These are phyloP conservation scores for Drosophila sproati DNA, from an alignment of 1,140 invertebrate species.

Conservation along the genomic window DNA sequence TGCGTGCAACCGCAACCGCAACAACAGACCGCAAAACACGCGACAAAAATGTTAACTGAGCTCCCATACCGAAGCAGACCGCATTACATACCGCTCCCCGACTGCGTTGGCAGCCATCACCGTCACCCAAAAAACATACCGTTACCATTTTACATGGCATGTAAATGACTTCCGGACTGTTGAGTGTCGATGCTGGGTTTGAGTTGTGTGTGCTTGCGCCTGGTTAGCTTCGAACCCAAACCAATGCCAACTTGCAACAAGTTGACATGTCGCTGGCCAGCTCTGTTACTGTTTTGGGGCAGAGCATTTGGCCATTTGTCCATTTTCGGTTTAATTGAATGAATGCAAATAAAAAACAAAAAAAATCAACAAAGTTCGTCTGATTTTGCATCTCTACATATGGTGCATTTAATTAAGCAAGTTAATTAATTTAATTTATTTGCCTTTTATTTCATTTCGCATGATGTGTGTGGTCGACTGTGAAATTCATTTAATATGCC, in stretches of 20 bases:
- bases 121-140: slow-evolving; percentile 1
- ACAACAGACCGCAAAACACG: slow-evolving; percentile 83
- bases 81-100: slow-evolving; percentile 21
- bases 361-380: slow-evolving; percentile 54
- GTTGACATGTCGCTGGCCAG: slow-evolving; percentile 25
- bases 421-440: slow-evolving; percentile 69
- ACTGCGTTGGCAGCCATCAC: neutral
- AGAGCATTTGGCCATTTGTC: slow-evolving; percentile 1
- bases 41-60: slow-evolving; percentile 83
- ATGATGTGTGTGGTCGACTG: slow-evolving; percentile 9
- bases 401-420: slow-evolving; percentile 63
- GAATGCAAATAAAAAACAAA: slow-evolving; percentile 52
- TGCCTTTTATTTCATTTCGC: slow-evolving; percentile 38
- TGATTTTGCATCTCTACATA: slow-evolving; percentile 48
- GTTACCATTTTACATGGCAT: slow-evolving; percentile 24
- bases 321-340: slow-evolving; percentile 62
- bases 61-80: slow-evolving; percentile 1
- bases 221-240: slow-evolving; percentile 22
- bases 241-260: slow-evolving; percentile 38
- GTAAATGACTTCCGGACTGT: slow-evolving; percentile 39
- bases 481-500: slow-evolving; percentile 13
- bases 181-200: slow-evolving; percentile 13
- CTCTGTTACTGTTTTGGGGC: slow-evolving; percentile 8
- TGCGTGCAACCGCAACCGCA: slow-evolving; percentile 82
- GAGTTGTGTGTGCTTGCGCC: slow-evolving; percentile 31